Evolutionary conservation across 2,113 vertebrate species (phyloP).

Genomic region (Micromys minutus): DNA sequence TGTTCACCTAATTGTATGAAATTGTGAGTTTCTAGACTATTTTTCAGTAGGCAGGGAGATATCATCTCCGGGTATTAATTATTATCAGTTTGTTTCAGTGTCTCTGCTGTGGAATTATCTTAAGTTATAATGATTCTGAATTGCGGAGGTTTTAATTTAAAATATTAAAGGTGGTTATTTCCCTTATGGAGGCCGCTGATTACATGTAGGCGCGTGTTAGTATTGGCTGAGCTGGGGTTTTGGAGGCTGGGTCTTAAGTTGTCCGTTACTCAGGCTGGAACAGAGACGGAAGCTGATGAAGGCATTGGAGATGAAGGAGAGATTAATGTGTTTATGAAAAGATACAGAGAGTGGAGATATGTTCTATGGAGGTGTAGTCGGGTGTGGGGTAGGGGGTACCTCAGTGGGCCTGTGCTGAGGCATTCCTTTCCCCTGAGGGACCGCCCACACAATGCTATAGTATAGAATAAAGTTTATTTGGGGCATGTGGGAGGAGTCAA

Average conservation of each 20-base stretch:
- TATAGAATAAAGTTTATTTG: too few species aligned
- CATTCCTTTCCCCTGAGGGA: too few species aligned
- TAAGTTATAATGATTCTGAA: not conserved
- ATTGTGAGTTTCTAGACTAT: not conserved
- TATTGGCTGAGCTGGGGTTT: not conserved
- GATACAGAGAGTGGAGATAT: too few species aligned
- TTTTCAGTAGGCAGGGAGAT: not conserved
- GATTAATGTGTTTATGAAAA: too few species aligned
- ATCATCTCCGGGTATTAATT: not conserved
- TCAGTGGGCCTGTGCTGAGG: too few species aligned
- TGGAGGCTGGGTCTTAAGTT: not conserved
- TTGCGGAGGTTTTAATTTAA: not conserved
- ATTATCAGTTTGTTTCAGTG: not conserved
- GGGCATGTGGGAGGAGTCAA: too few species aligned
- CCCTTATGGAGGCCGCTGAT: not conserved
- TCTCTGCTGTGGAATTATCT: constrained; percentile 24
- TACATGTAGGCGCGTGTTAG: not conserved
- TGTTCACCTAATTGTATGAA: constrained; percentile 29
- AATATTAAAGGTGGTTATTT: constrained; percentile 5
- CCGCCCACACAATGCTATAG: too few species aligned
- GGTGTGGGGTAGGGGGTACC: too few species aligned
- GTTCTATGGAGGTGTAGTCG: too few species aligned
- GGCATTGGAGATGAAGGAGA: not conserved
- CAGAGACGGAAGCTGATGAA: not conserved
- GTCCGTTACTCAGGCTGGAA: not conserved